A percentile compares a stretch with the other conserved stretches of the same genome.
These are phyloP conservation scores for Ligdia adustata DNA, from an alignment of 2,888 invertebrate genomes.

Conservation along the genomic window DNA sequence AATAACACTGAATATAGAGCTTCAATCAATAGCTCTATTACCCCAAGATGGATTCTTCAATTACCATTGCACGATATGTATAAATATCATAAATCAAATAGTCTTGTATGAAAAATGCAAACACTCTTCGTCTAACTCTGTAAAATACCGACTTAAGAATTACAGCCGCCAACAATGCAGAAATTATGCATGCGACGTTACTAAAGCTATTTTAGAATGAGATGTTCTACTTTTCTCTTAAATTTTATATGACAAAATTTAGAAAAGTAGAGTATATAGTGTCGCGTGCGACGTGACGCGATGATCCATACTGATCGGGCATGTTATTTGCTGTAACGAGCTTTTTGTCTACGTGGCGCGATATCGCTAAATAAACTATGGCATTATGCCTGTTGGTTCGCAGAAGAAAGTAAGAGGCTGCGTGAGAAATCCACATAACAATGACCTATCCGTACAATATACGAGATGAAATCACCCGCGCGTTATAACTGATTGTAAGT, in stretches of 20 bases:
- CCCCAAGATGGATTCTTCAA: too few relatives aligned
- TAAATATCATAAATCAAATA: too few relatives aligned
- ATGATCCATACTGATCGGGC: slow-evolving; percentile 46
- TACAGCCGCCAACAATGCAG: too few relatives aligned
- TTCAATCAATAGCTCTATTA: too few relatives aligned
- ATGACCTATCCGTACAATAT: slow-evolving; percentile 45
- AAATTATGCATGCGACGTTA: slow-evolving; percentile 30
- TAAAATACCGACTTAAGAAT: too few relatives aligned
- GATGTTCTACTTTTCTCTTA: slow-evolving; percentile 27
- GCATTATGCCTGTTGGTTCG: slow-evolving; percentile 39
- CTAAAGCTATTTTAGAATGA: slow-evolving; percentile 19
- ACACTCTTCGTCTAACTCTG: too few relatives aligned
- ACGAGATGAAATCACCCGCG: slow-evolving; percentile 30
- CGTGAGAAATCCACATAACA: slow-evolving; percentile 58
- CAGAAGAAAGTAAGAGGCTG: slow-evolving; percentile 58
- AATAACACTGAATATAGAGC: too few relatives aligned
- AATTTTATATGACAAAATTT: slow-evolving; percentile 24
- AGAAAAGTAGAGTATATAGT: too few relatives aligned
- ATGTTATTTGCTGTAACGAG: slow-evolving; percentile 52
- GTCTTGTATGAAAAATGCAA: too few relatives aligned
- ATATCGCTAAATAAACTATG: slow-evolving; percentile 43
- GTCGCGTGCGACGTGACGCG: slow-evolving; percentile 20
- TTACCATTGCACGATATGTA: too few relatives aligned
- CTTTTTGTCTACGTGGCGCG: slow-evolving; percentile 46
- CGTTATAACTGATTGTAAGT: too few relatives aligned